A percentile compares a stretch with the other conserved stretches of the same genome.
phyloP scores from a whole-genome alignment of 2,797 vertebrate genomes.

The Anas georgica region DNA sequence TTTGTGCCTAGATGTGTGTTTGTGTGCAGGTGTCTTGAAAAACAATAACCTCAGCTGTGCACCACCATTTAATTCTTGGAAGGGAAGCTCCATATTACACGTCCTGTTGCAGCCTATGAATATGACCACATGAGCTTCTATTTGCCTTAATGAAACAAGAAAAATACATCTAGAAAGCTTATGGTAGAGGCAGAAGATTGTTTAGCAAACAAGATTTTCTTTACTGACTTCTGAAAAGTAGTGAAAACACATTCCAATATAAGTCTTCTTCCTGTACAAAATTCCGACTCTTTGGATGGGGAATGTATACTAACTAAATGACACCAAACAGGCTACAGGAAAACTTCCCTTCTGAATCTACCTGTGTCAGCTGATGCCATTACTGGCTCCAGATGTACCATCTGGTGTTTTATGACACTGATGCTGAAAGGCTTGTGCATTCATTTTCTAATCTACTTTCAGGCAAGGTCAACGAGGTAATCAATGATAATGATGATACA shows the following conservation, averaged over 20 bases:
- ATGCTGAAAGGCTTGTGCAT: neutral
- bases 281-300: neutral
- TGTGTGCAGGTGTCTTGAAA: neutral
- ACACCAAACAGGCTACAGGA: neutral
- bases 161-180: neutral
- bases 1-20: neutral
- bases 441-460: neutral
- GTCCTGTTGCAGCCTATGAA: neutral
- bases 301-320: neutral
- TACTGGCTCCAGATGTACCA: neutral
- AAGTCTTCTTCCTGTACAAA: neutral
- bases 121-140: neutral
- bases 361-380: neutral
- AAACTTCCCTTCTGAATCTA: neutral
- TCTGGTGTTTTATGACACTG: neutral
- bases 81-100: neutral
- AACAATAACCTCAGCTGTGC: neutral
- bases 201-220: neutral
- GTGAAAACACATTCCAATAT: neutral
- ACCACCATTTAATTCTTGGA: neutral
- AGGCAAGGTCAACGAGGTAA: neutral
- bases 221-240: neutral
- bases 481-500: neutral
- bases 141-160: neutral
- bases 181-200: neutral